phyloP scores from a whole-genome alignment of 2,797 vertebrate species.

The Oophaga sylvatica region DNA sequence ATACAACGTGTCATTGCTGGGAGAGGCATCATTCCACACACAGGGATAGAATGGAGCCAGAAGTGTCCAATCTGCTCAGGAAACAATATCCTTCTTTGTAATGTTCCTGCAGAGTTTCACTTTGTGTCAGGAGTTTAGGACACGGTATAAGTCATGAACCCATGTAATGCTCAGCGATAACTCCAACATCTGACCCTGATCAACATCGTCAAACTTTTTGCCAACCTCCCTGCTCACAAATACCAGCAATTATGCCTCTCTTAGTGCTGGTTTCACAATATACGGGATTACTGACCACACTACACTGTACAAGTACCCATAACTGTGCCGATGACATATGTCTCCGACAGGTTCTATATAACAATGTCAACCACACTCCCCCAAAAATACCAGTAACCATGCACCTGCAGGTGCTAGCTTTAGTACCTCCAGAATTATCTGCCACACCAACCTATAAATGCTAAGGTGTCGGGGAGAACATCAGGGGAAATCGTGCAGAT shows the following conservation, averaged over 20 bases:
- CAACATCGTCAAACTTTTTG: background rate
- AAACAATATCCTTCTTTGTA: background rate
- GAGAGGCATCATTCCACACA: slow-evolving; percentile 46
- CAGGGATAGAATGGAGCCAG: background rate
- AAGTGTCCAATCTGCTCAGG: background rate
- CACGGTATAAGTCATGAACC: background rate
- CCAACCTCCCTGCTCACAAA: background rate
- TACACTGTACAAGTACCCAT: no score
- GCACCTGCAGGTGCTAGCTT: no score
- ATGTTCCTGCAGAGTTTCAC: background rate
- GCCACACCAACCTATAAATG: no score
- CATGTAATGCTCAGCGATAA: background rate
- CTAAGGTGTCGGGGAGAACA: no score
- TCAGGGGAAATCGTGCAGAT: no score
- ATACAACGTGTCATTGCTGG: slow-evolving; percentile 44
- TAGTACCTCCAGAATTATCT: no score
- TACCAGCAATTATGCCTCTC: background rate
- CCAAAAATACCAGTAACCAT: background rate
- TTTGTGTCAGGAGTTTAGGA: background rate
- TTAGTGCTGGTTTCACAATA: no score
- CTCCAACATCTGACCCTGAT: background rate
- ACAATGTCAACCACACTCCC: background rate
- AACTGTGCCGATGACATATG: no score
- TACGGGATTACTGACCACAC: no score
- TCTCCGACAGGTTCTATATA: no score